A percentile compares a stretch with the other conserved stretches of the same genome.
Evolutionary conservation across 2,113 vertebrate genomes (phyloP).

Genomic region (Cyanistes caeruleus): DNA sequence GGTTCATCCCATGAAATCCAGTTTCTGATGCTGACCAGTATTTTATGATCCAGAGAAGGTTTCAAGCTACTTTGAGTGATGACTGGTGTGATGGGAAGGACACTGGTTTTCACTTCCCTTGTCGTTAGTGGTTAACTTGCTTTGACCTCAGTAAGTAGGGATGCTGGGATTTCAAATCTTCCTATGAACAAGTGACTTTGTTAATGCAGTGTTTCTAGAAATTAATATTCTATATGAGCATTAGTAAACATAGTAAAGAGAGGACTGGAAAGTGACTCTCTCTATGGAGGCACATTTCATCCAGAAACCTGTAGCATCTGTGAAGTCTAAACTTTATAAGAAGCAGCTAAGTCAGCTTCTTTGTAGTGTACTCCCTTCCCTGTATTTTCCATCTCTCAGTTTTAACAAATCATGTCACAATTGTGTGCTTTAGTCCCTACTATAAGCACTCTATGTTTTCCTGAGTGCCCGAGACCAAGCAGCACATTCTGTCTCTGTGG

Average conservation of each 20-base stretch:
- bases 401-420: not conserved
- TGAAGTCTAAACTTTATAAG: not conserved
- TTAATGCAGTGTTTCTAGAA: not conserved
- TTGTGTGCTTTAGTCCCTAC: not conserved
- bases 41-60: not conserved
- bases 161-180: not conserved
- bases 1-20: not conserved
- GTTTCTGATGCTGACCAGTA: not conserved
- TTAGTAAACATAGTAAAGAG: not conserved
- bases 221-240: not conserved
- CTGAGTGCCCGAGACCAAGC: not conserved
- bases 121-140: not conserved
- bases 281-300: not conserved
- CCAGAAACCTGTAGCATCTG: not conserved
- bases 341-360: not conserved
- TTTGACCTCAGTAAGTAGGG: not conserved
- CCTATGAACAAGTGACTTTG: not conserved
- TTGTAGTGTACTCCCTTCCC: not conserved
- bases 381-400: not conserved
- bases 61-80: not conserved
- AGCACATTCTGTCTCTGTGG: slow-evolving; percentile 35
- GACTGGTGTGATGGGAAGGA: not conserved
- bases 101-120: not conserved
- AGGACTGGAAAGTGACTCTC: not conserved
- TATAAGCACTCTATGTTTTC: slow-evolving; percentile 4